A percentile compares a stretch with the other conserved stretches of the same genome.
These are phyloP conservation scores for Poeciliopsis infans DNA, from an alignment of 2,797 vertebrate species.

Conservation along the genomic window DNA sequence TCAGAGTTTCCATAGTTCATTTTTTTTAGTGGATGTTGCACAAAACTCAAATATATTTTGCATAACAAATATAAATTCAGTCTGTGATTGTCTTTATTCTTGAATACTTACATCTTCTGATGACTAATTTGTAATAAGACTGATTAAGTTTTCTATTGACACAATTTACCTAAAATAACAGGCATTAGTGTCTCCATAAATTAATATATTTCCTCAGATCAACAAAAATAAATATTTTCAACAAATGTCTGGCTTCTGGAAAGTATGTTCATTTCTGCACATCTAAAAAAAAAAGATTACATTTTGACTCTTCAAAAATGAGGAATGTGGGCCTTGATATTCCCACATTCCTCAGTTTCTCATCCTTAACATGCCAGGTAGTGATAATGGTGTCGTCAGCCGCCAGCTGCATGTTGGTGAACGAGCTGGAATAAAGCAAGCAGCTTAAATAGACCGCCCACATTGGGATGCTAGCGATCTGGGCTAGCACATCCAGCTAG, in stretches of 20 bases:
- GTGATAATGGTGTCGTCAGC: background rate
- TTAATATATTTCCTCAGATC: background rate
- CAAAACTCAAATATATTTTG: too few relatives aligned
- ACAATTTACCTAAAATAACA: background rate
- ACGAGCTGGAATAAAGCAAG: background rate
- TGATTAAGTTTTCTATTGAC: too few relatives aligned
- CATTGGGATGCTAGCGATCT: background rate
- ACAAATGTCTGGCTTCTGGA: background rate
- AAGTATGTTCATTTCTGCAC: background rate
- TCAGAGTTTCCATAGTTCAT: too few relatives aligned
- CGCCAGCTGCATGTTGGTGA: background rate
- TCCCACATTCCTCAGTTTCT: background rate
- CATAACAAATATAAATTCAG: too few relatives aligned
- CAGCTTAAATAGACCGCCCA: background rate
- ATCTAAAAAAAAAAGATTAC: background rate
- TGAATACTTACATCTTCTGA: too few relatives aligned
- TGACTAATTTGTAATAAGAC: too few relatives aligned
- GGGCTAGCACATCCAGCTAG: background rate
- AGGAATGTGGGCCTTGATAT: background rate
- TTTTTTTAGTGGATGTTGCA: too few relatives aligned
- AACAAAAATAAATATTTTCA: background rate
- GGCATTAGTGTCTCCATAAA: background rate
- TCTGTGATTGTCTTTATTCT: too few relatives aligned
- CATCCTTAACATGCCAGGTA: background rate
- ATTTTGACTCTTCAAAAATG: too few relatives aligned